A percentile compares a stretch with the other conserved stretches of the same genome.
Conservation (phyloP, 2,888 invertebrate species). For the Conomelus anceps region DNA sequence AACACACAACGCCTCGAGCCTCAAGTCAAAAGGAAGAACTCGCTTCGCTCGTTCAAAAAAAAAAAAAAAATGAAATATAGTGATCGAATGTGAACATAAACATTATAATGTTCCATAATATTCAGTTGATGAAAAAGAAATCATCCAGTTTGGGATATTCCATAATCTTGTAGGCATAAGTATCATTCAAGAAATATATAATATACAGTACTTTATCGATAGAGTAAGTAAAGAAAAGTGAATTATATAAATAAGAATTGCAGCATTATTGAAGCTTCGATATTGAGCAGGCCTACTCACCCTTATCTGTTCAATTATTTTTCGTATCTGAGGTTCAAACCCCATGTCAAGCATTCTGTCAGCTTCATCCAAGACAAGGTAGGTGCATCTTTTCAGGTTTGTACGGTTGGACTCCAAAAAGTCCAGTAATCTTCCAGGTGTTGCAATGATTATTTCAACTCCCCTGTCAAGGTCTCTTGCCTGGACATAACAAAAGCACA, state of each 20-base stretch:
- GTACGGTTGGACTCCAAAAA: slow-evolving; percentile 76
- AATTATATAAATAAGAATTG: neutral
- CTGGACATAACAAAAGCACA: slow-evolving; percentile 22
- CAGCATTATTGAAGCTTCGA: neutral
- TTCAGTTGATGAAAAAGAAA: too few species aligned
- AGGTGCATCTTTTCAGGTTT: slow-evolving; percentile 71
- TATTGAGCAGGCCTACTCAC: slow-evolving; percentile 38
- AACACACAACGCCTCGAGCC: too few species aligned
- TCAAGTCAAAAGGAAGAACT: too few species aligned
- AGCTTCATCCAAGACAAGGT: slow-evolving; percentile 87
- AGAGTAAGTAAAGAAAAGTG: too few species aligned
- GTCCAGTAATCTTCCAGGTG: slow-evolving; percentile 91
- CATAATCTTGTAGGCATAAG: too few species aligned
- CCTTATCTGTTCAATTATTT: slow-evolving; percentile 89
- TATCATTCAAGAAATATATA: too few species aligned
- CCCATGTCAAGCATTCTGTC: slow-evolving; percentile 99
- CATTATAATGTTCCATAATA: too few species aligned
- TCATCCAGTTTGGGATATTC: too few species aligned
- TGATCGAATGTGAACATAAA: too few species aligned
- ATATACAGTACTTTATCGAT: too few species aligned
- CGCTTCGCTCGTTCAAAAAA: too few species aligned
- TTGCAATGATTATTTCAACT: slow-evolving; percentile 92
- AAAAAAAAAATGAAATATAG: too few species aligned
- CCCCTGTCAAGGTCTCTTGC: slow-evolving; percentile 59
- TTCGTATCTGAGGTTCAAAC: slow-evolving; percentile 94